phyloP scores from a whole-genome alignment of 2,888 invertebrate genomes.

The Philhelius pedissequus region DNA sequence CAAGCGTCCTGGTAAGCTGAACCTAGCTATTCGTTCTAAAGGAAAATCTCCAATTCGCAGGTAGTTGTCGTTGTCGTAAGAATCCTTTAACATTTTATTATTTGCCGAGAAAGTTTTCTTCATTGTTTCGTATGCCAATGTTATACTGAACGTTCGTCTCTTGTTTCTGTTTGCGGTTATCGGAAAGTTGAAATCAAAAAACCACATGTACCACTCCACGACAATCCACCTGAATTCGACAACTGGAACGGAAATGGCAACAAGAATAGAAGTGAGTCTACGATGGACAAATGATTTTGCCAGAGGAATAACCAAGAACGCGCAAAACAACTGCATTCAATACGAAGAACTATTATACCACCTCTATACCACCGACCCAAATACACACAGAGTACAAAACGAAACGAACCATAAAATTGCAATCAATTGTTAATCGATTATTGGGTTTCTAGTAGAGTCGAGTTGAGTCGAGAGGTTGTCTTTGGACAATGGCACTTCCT shows the following conservation, averaged over 20 bases:
- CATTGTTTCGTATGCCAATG: conserved; percentile 21
- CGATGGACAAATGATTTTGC: conserved; percentile 52
- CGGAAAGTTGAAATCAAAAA: conserved; percentile 52
- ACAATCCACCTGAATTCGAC: conserved; percentile 57
- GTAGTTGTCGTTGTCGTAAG: conserved; percentile 54
- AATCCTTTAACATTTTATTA: conserved; percentile 53
- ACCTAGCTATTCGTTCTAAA: conserved; percentile 12
- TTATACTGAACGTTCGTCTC: background rate
- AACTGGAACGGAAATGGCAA: conserved; percentile 50
- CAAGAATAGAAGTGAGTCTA: background rate
- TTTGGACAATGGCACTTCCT: background rate
- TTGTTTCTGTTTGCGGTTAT: conserved; percentile 65
- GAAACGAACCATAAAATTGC: conserved; percentile 69
- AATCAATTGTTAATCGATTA: conserved; percentile 69
- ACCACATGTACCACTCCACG: conserved; percentile 31
- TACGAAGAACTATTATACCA: conserved; percentile 32
- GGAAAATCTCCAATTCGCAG: conserved; percentile 61
- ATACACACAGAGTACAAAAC: conserved; percentile 26
- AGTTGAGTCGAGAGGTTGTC: background rate
- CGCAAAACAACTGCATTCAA: conserved; percentile 58
- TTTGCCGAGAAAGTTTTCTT: conserved; percentile 60
- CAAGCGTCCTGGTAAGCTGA: background rate
- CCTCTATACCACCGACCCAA: background rate
- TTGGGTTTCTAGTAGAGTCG: too few relatives aligned
- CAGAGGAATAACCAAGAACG: conserved; percentile 34